A percentile compares a stretch with the other conserved stretches of the same genome.
These are phyloP conservation scores for Andrena dorsata DNA, from an alignment of 2,888 invertebrate genomes.

Conservation along the genomic window DNA sequence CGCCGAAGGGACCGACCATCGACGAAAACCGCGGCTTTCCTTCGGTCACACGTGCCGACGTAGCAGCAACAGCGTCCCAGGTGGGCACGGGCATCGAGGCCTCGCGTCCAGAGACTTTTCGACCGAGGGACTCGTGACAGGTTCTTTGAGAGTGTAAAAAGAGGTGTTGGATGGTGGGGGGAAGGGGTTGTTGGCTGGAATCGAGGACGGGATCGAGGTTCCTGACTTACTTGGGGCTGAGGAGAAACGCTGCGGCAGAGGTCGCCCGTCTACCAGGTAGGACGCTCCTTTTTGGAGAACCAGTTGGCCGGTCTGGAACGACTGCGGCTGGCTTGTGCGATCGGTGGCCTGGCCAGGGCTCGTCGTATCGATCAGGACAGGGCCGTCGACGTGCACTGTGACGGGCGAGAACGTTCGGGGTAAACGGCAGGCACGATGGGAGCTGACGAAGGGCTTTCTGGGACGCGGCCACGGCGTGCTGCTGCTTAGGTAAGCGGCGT, in stretches of 20 bases:
- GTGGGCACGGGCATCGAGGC: background rate
- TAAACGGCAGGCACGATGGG: conserved; percentile 23
- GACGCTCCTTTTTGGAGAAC: conserved; percentile 62
- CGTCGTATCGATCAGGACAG: conserved; percentile 67
- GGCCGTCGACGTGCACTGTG: conserved; percentile 27
- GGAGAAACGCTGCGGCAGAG: conserved; percentile 38
- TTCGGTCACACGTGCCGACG: conserved; percentile 22
- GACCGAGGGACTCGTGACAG: background rate
- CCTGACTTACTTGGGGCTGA: conserved; percentile 29
- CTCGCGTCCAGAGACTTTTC: background rate
- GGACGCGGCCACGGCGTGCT: conserved; percentile 47
- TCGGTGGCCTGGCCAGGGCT: background rate
- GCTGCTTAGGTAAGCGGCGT: conserved; percentile 75
- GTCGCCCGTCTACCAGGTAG: conserved; percentile 43
- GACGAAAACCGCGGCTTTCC: conserved; percentile 32
- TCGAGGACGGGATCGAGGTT: conserved; percentile 6
- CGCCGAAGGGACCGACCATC: background rate
- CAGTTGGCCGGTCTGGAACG: conserved; percentile 35
- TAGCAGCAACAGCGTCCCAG: conserved; percentile 2
- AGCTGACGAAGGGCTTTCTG: conserved; percentile 57
- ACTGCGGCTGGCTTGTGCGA: conserved; percentile 16
- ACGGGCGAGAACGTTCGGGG: conserved; percentile 23
- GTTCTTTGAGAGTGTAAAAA: background rate
- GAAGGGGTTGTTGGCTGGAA: background rate
- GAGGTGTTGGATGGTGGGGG: background rate